Evolutionary conservation across 64 coral and sea anemone genomes (phyloP).

Genomic region (Porites australiensis): DNA sequence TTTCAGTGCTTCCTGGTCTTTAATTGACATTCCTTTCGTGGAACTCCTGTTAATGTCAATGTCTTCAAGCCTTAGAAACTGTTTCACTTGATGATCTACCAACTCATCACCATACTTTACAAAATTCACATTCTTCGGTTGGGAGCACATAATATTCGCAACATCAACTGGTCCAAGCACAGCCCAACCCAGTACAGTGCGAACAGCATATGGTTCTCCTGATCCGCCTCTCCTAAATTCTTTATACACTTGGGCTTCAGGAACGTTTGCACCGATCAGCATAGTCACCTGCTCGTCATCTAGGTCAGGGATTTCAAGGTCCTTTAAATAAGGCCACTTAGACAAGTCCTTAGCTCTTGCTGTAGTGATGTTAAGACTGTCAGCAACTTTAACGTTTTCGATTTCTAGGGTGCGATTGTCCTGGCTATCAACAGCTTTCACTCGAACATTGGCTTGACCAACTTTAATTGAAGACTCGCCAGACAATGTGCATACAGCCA

Average conservation of each 20-base stretch:
- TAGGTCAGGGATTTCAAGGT: too few relatives aligned
- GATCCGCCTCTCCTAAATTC: slow-evolving; percentile 24
- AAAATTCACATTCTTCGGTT: slow-evolving; percentile 69
- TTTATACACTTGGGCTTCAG: too few relatives aligned
- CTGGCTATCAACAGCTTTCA: not conserved
- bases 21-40: too few relatives aligned
- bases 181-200: slow-evolving; percentile 59
- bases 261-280: too few relatives aligned
- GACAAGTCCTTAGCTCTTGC: slow-evolving; percentile 18
- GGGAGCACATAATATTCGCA: not conserved
- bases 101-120: slow-evolving; percentile 31
- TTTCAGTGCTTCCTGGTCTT: too few relatives aligned
- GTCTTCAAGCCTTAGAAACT: too few relatives aligned
- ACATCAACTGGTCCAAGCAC: slow-evolving; percentile 60
- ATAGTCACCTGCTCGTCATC: too few relatives aligned
- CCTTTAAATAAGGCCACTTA: slow-evolving; percentile 50
- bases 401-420: not conserved
- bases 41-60: too few relatives aligned
- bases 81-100: slow-evolving; percentile 57
- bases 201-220: slow-evolving; percentile 77
- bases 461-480: slow-evolving; percentile 28
- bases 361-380: slow-evolving; percentile 47
- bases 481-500: slow-evolving; percentile 25
- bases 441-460: slow-evolving; percentile 2
- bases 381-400: slow-evolving; percentile 53